Conservation (phyloP, 2,888 invertebrate genomes). For the Hanleya hanleyi region DNA sequence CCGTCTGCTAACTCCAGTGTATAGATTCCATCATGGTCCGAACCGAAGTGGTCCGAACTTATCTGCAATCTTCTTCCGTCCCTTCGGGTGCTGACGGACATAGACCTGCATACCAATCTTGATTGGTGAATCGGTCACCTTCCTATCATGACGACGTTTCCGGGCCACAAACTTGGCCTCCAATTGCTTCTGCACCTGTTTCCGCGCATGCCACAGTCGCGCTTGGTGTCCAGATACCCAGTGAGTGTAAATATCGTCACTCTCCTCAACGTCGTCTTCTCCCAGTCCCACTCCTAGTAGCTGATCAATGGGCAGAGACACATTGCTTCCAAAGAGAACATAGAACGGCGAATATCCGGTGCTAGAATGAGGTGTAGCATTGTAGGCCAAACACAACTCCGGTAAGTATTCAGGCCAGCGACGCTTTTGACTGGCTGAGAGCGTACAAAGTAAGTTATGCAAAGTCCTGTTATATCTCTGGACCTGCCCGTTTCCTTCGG, state of each 20-base stretch:
- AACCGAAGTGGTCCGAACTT: neutral
- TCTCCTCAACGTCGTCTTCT: neutral
- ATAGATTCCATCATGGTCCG: neutral
- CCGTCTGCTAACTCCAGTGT: neutral
- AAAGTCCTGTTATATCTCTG: conserved; percentile 27
- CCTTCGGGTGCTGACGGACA: neutral
- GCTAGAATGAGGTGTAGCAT: neutral
- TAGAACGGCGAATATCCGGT: conserved; percentile 8
- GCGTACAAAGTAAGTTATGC: conserved; percentile 18
- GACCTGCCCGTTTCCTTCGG: conserved; percentile 15
- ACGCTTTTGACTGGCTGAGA: conserved; percentile 11
- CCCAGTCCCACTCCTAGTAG: conserved; percentile 2
- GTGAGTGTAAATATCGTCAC: neutral
- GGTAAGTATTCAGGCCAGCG: conserved; percentile 21
- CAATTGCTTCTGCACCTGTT: neutral
- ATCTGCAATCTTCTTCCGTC: neutral
- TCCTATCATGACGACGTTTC: neutral
- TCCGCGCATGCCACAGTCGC: neutral
- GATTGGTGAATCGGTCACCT: neutral
- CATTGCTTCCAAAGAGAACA: neutral
- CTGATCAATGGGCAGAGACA: neutral
- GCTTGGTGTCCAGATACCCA: neutral
- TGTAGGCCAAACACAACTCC: conserved; percentile 8
- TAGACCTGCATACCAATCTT: neutral
- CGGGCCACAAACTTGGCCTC: neutral